Evolutionary conservation across 2,113 vertebrate genomes (phyloP).

Genomic region (Boulengeromyrus knoepffleri): DNA sequence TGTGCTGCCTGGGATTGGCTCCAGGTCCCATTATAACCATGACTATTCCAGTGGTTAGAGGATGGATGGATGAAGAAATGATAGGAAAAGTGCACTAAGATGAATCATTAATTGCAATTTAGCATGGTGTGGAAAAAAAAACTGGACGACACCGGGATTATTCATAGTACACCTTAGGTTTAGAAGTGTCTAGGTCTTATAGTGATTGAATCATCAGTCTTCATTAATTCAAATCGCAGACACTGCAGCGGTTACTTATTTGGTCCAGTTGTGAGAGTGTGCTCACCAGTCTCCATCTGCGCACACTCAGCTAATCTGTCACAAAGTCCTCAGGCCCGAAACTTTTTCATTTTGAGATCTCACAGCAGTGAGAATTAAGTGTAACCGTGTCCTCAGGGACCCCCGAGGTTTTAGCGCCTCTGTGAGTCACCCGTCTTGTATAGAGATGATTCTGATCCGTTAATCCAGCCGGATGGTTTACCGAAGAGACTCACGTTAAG

Average conservation of each 20-base stretch:
- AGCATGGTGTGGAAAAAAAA: background rate
- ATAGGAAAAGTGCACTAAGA: background rate
- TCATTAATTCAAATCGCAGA: background rate
- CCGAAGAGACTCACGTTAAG: background rate
- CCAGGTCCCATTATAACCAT: background rate
- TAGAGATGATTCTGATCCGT: background rate
- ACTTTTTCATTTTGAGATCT: background rate
- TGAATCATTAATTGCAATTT: background rate
- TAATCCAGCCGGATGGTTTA: background rate
- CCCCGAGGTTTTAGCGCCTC: background rate
- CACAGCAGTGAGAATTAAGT: background rate
- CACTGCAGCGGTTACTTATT: background rate
- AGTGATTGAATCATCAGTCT: background rate
- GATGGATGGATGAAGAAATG: background rate
- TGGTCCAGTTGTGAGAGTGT: background rate
- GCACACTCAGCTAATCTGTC: background rate
- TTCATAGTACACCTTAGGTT: background rate
- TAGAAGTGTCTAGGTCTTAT: background rate
- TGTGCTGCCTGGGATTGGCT: background rate
- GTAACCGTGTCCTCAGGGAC: background rate
- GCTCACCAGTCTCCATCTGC: background rate
- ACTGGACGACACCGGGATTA: background rate
- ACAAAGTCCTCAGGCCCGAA: background rate
- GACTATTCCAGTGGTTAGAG: background rate
- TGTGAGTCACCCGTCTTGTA: background rate